Conservation (phyloP, 2,113 vertebrate species). For the Laticauda laticaudata region DNA sequence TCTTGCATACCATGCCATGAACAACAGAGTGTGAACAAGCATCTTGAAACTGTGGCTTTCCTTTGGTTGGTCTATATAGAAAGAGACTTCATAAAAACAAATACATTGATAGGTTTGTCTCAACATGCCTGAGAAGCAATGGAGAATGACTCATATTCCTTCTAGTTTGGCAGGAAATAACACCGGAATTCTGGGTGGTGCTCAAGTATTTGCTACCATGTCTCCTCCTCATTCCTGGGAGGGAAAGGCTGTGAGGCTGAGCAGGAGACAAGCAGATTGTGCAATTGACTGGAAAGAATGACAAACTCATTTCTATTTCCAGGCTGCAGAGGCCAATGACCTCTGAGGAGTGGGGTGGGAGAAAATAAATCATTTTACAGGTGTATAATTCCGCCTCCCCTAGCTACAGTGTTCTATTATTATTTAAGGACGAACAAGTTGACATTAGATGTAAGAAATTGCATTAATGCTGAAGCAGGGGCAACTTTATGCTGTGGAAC, state of each 20-base stretch:
- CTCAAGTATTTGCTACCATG: slow-evolving; percentile 55
- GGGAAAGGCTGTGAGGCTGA: slow-evolving; percentile 34
- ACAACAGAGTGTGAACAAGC: background rate
- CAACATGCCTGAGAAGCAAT: slow-evolving; percentile 1
- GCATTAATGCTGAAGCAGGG: background rate
- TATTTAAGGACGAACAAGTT: background rate
- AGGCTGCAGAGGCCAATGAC: background rate
- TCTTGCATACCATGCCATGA: background rate
- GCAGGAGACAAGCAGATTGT: slow-evolving; percentile 44
- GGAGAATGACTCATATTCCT: slow-evolving; percentile 53
- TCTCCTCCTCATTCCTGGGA: slow-evolving; percentile 66
- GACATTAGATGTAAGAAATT: background rate
- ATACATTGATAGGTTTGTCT: background rate
- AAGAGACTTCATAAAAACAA: background rate
- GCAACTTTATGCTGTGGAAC: background rate
- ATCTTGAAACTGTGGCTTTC: background rate
- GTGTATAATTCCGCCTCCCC: rapidly evolving
- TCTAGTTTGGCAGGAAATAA: slow-evolving; percentile 32
- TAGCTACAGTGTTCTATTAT: background rate
- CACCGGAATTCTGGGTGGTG: slow-evolving; percentile 61
- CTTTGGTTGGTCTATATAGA: rapidly evolving
- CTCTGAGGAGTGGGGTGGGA: background rate
- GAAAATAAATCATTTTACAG: background rate
- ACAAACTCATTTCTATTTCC: background rate
- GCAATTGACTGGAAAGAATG: slow-evolving; percentile 44